Evolutionary conservation across 2,888 invertebrate genomes (phyloP).

Genomic region (Margaritifera margaritifera): DNA sequence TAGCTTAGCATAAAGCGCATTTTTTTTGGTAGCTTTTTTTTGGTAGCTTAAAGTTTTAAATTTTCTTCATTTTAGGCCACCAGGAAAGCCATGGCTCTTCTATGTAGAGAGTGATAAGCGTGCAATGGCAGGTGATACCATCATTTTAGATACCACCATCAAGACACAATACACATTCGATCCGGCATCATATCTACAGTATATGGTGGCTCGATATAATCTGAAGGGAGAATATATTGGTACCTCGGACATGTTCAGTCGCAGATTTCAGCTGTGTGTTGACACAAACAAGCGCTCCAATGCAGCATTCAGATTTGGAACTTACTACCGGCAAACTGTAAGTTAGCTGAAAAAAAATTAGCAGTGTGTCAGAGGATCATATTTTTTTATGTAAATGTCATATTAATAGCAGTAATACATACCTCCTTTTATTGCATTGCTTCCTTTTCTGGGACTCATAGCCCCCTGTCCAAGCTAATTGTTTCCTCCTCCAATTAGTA

Average conservation of each 20-base stretch:
- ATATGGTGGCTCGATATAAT: slow-evolving; percentile 63
- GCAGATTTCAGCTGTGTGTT: slow-evolving; percentile 71
- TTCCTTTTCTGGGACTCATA: too few species aligned
- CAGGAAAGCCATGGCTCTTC: slow-evolving; percentile 61
- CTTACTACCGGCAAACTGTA: slow-evolving; percentile 65
- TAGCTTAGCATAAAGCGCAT: background rate
- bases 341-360: slow-evolving; percentile 16
- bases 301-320: slow-evolving; percentile 72
- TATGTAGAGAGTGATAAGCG: slow-evolving; percentile 32
- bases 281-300: slow-evolving; percentile 56
- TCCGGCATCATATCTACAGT: slow-evolving; percentile 55
- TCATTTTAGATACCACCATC: slow-evolving; percentile 47
- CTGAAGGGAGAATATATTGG: slow-evolving; percentile 72
- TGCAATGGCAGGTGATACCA: slow-evolving; percentile 34
- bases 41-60: background rate
- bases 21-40: background rate
- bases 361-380: background rate
- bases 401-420: too few species aligned
- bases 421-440: too few species aligned
- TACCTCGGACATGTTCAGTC: slow-evolving; percentile 52
- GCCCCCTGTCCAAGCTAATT: too few species aligned
- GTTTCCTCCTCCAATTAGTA: too few species aligned
- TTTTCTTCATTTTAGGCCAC: slow-evolving; percentile 40
- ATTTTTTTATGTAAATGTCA: too few species aligned
- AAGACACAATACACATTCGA: slow-evolving; percentile 59